Evolutionary conservation across 1,140 invertebrate species (phyloP).

Genomic region (Oryzaephilus surinamensis): DNA sequence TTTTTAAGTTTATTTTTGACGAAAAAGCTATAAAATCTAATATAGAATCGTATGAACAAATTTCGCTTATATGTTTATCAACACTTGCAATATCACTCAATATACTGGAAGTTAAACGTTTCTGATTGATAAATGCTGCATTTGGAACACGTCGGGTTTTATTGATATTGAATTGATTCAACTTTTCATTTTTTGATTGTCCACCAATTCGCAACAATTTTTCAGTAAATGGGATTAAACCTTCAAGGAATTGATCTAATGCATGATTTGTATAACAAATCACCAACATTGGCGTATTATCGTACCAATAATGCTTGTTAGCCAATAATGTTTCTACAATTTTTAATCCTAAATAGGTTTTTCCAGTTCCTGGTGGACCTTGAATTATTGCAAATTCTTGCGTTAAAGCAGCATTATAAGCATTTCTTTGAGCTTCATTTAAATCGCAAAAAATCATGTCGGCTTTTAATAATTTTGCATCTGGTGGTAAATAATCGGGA

Average conservation of each 20-base stretch:
- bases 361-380: constrained; percentile 70
- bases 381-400: constrained; percentile 65
- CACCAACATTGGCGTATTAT: constrained; percentile 52
- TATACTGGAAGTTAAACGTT: neutral
- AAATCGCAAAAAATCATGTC: constrained; percentile 29
- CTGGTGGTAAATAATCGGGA: constrained; percentile 20
- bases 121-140: constrained; percentile 1
- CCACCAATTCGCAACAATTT: constrained; percentile 62
- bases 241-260: constrained; percentile 80
- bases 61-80: constrained; percentile 3
- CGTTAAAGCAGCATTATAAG: constrained; percentile 47
- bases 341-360: constrained; percentile 64
- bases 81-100: constrained; percentile 11
- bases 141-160: neutral
- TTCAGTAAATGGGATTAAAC: constrained; percentile 43
- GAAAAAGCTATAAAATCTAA: constrained; percentile 17
- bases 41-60: constrained; percentile 10
- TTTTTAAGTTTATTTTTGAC: too few species aligned
- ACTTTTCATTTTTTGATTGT: constrained; percentile 49
- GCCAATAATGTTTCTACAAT: constrained; percentile 48
- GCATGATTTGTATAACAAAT: constrained; percentile 83
- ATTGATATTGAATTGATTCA: constrained; percentile 41
- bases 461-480: constrained; percentile 2
- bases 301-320: constrained; percentile 34
- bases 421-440: constrained; percentile 47